A percentile compares a stretch with the other conserved stretches of the same genome.
Conservation (phyloP, 2,888 invertebrate genomes). For the Arenicola marina region DNA sequence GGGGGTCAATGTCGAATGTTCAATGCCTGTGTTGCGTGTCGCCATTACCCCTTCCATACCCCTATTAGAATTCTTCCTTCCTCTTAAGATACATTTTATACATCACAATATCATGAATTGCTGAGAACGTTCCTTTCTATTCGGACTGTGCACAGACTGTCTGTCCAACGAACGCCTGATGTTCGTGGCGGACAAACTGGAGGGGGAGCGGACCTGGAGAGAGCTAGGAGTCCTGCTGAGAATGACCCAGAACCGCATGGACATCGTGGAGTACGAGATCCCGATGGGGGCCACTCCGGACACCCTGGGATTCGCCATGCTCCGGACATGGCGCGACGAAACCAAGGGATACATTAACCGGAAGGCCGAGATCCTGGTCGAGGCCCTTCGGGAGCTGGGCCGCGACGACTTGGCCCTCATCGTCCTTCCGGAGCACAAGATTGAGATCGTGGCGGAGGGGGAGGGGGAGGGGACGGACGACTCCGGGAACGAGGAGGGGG, state of each 20-base stretch:
- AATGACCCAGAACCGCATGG: conserved; percentile 26
- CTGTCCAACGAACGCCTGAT: conserved; percentile 23
- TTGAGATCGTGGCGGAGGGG: neutral
- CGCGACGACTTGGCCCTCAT: neutral
- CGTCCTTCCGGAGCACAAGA: neutral
- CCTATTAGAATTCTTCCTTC: too few species aligned
- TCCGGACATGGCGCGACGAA: conserved; percentile 5
- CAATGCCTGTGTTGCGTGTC: too few species aligned
- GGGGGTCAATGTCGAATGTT: too few species aligned
- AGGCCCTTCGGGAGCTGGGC: neutral
- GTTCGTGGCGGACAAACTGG: conserved; percentile 21
- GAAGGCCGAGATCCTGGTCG: neutral
- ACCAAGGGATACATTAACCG: neutral
- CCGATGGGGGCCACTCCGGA: neutral
- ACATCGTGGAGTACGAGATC: conserved; percentile 28
- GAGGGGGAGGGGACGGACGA: neutral
- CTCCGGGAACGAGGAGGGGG: neutral
- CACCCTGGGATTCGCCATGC: neutral
- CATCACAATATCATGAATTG: too few species aligned
- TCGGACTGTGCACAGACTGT: conserved; percentile 17
- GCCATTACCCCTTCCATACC: too few species aligned
- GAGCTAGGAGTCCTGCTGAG: conserved; percentile 19
- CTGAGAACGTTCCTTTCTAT: too few species aligned
- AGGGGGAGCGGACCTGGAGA: conserved; percentile 18
- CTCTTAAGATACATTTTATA: too few species aligned